Conservation (phyloP, 53 echinoderm and acorn worm genomes). For the Astropecten irregularis region DNA sequence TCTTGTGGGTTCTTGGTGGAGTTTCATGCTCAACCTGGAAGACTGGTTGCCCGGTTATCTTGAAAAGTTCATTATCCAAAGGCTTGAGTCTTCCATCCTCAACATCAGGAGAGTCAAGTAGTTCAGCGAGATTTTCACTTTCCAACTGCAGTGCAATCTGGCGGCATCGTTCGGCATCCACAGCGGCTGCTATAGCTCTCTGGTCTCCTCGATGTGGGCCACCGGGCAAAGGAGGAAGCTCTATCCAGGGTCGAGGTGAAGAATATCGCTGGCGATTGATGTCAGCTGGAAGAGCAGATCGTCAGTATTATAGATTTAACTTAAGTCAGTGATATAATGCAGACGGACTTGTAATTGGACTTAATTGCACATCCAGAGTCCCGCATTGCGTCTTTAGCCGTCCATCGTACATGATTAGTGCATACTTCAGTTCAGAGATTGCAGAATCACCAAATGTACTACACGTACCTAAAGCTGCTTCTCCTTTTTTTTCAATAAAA, state of each 20-base stretch:
- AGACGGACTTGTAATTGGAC: neutral
- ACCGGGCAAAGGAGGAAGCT: neutral
- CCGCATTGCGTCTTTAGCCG: neutral
- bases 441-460: neutral
- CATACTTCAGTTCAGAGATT: neutral
- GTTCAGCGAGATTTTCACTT: neutral
- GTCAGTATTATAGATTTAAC: neutral
- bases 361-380: neutral
- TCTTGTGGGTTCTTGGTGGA: too few species aligned
- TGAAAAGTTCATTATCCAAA: neutral
- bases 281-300: neutral
- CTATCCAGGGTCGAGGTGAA: neutral
- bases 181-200: neutral
- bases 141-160: neutral
- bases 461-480: neutral
- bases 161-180: conserved; percentile 4
- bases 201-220: neutral
- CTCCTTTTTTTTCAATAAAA: neutral
- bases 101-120: too few species aligned
- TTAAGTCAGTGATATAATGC: too few species aligned
- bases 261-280: neutral
- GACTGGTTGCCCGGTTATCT: neutral
- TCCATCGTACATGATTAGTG: neutral
- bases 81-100: neutral
- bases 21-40: neutral